Conservation (phyloP, 2,797 vertebrate species). For the Diplodus puntazzo region DNA sequence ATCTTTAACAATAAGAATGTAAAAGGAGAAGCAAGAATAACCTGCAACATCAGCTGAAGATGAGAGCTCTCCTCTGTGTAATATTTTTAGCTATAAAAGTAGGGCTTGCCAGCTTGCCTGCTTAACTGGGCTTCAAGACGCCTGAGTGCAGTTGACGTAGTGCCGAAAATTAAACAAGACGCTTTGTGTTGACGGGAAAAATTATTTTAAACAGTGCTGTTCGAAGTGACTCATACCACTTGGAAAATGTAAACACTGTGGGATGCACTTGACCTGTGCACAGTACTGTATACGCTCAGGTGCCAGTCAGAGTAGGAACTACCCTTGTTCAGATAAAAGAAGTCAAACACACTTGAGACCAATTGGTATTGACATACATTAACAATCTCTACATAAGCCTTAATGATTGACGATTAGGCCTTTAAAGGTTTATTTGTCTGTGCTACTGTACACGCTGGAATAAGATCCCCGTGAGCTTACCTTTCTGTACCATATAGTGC, state of each 20-base stretch:
- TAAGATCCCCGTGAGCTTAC: slow-evolving; percentile 75
- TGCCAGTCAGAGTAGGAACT: slow-evolving; percentile 39
- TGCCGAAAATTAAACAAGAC: slow-evolving; percentile 29
- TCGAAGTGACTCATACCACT: slow-evolving; percentile 35
- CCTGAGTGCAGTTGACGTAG: slow-evolving; percentile 4
- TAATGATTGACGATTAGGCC: not conserved
- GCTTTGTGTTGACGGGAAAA: slow-evolving; percentile 11
- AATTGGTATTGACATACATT: slow-evolving; percentile 30
- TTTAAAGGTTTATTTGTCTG: slow-evolving; percentile 1
- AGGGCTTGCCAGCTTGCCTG: not conserved
- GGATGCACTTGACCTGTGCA: slow-evolving; percentile 20
- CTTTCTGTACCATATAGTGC: slow-evolving; percentile 99
- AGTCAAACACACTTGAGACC: slow-evolving; percentile 47
- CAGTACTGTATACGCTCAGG: slow-evolving; percentile 20
- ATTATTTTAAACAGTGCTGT: slow-evolving; percentile 10
- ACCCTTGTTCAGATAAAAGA: slow-evolving; percentile 25
- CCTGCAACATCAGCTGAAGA: not conserved
- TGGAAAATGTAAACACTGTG: slow-evolving; percentile 15
- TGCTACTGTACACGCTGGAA: not conserved
- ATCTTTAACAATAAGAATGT: not conserved
- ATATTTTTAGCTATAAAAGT: slow-evolving; percentile 12
- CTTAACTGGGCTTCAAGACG: not conserved
- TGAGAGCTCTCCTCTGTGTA: not conserved
- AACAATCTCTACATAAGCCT: not conserved
- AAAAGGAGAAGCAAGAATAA: slow-evolving; percentile 3